Evolutionary conservation across 2,113 vertebrate species (phyloP).

Genomic region (Arvicanthis niloticus): DNA sequence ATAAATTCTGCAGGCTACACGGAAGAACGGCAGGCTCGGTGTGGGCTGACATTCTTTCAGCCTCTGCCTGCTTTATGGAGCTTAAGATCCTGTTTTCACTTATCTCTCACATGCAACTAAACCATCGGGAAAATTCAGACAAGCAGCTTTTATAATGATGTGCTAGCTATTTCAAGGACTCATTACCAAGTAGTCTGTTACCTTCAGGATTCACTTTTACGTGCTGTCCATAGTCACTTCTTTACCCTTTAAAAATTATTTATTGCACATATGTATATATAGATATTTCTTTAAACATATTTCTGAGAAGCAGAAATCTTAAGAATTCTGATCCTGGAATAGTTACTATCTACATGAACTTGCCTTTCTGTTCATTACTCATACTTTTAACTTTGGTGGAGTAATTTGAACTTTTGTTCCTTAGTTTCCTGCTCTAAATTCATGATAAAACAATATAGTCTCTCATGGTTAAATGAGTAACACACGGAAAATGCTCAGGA

Average conservation of each 20-base stretch:
- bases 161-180: background rate
- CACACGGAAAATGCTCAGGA: constrained; percentile 8
- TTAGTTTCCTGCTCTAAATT: constrained; percentile 43
- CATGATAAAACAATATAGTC: background rate
- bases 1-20: background rate
- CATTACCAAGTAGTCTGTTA: background rate
- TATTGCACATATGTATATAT: background rate
- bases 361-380: background rate
- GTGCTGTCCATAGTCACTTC: background rate
- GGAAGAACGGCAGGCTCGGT: background rate
- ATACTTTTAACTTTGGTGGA: background rate
- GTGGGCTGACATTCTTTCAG: background rate
- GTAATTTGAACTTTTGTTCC: background rate
- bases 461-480: constrained; percentile 48
- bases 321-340: constrained; percentile 19
- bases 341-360: background rate
- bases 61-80: background rate
- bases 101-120: background rate
- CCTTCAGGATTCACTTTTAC: background rate
- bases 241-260: background rate
- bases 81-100: constrained; percentile 10
- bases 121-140: background rate
- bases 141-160: constrained; percentile 10
- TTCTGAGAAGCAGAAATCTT: constrained; percentile 42
- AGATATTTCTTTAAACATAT: constrained; percentile 13